Base-by-base conservation (phyloP, 2,888 invertebrate species). In the Thereva nobilitata region DNA sequence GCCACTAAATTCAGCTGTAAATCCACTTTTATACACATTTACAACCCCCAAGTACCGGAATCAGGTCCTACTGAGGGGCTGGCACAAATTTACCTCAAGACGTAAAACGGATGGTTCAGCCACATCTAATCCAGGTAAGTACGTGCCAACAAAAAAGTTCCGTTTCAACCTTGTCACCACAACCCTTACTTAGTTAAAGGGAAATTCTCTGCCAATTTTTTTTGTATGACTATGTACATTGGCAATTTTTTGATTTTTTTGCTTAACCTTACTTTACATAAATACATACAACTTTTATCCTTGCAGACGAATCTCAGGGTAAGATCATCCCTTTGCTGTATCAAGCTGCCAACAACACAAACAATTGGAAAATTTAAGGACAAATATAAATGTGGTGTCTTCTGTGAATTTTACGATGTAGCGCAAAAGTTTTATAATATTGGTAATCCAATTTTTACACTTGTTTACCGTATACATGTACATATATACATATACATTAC, bases 1-100 rank as follows among this genome's bases (percentile, higher is more conserved):
- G 34, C 89, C 89, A 4, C 82, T 89, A 1, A 89, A 89, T 74
- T 86, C 87, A 1, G 86, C 87, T 0, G 80, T 88, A 0, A 89
- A 89, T 78, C 89, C 89, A 0, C 74, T 87, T 23, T 78, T 89
- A 7, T 89, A 89, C 73, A 89, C 88, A 10, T 87, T 89, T 72
- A 87, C 88, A 0, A 88, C 87, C 4, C 85, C 87, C 1, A 86
- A 86, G 74, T 87, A 86, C 76, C 82, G 85, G 8, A 83, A 83
- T 72, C 82, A 84, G 70, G 75, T 85, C n/a, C 73, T 80, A 41
- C 68, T 78, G 59, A 76, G 78, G 5, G 79, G 79, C 66, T 80
- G 81, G 81, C 78, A 80, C 68, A 79, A 79, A 72, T 78, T 80
- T 3, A 79, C 80, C 7, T 76, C 80, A 6, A 74, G 78, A 0